phyloP scores from a whole-genome alignment of 1,140 invertebrate species.

The Drosophila cardini region DNA sequence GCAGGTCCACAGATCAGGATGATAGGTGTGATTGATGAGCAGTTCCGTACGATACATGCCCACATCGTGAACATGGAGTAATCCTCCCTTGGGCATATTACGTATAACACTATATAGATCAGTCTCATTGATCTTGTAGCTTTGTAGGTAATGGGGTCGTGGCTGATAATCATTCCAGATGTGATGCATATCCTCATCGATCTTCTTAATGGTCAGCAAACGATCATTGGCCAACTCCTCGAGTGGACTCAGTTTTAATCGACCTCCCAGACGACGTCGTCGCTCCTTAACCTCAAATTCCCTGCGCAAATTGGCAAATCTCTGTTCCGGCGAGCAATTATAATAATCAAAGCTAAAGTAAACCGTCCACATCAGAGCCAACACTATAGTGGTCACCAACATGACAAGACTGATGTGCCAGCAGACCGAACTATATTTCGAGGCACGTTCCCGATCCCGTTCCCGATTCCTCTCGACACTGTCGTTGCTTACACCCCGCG shows the following conservation, averaged over 20 bases:
- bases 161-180: conserved; percentile 54
- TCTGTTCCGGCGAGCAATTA: conserved; percentile 9
- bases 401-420: conserved; percentile 32
- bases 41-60: conserved; percentile 88
- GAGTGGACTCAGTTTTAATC: conserved; percentile 25
- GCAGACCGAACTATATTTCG: conserved; percentile 23
- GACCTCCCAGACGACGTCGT: conserved; percentile 41
- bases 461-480: background rate
- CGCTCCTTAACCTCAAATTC: conserved; percentile 33
- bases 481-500: background rate
- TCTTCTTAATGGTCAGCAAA: conserved; percentile 38
- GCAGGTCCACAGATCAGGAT: conserved; percentile 58
- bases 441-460: background rate
- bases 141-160: conserved; percentile 87
- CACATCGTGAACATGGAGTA: conserved; percentile 90
- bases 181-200: conserved; percentile 38
- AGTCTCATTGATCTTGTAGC: conserved; percentile 87
- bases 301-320: conserved; percentile 16
- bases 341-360: conserved; percentile 14
- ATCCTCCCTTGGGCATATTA: conserved; percentile 89
- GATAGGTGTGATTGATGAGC: conserved; percentile 42
- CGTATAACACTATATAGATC: conserved; percentile 89
- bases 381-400: conserved; percentile 27
- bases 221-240: conserved; percentile 54
- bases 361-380: conserved; percentile 47